A percentile compares a stretch with the other conserved stretches of the same genome.
These are phyloP conservation scores for Corythornis cristatus DNA, from an alignment of 2,113 vertebrate genomes.

Conservation along the genomic window DNA sequence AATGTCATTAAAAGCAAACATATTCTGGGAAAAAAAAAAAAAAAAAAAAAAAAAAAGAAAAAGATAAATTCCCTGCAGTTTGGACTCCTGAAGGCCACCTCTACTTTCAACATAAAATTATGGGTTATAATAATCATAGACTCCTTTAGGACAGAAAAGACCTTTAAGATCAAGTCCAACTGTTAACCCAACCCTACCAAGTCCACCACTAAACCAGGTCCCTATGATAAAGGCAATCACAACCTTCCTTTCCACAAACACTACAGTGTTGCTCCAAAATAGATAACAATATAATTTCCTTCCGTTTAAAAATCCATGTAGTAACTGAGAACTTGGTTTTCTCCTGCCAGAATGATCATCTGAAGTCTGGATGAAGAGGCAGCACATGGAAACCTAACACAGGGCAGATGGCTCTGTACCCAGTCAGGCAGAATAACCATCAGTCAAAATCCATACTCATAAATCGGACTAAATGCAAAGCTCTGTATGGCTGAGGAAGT, in stretches of 20 bases:
- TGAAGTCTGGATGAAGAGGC: neutral
- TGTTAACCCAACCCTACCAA: neutral
- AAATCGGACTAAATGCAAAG: neutral
- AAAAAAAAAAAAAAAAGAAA: too few species aligned
- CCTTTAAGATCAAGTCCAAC: neutral
- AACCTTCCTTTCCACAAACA: neutral
- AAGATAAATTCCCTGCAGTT: neutral
- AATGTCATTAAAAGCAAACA: slow-evolving; percentile 51
- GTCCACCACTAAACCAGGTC: neutral
- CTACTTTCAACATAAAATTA: neutral
- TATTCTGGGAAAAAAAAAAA: neutral
- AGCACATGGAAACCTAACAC: neutral
- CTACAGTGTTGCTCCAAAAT: neutral
- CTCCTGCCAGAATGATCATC: neutral
- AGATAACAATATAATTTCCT: neutral
- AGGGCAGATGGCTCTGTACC: neutral
- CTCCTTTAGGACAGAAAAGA: neutral
- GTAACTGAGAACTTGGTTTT: neutral
- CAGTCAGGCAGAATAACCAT: neutral
- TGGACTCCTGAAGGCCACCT: neutral
- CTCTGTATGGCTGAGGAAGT: neutral
- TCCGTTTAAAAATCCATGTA: neutral
- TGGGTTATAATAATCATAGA: neutral
- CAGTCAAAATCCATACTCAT: neutral
- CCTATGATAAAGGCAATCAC: neutral